These are phyloP conservation scores for Drosophila kuntzei DNA, from an alignment of 2,888 invertebrate genomes.

Conservation along the genomic window DNA sequence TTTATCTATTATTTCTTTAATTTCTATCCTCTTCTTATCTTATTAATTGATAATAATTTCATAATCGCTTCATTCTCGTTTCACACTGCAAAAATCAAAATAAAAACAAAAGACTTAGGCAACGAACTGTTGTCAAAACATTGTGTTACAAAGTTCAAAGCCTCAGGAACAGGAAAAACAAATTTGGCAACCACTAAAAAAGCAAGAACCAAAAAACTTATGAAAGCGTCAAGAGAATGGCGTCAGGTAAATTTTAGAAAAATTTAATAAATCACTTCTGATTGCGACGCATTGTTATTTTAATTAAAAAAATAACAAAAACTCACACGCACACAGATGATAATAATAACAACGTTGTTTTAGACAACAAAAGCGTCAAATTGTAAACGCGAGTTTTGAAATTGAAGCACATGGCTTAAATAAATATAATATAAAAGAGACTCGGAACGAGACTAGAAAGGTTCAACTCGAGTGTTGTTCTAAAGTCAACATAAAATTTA, in stretches of 20 bases:
- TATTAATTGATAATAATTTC: constrained; percentile 10
- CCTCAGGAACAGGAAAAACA: constrained; percentile 30
- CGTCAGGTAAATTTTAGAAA: constrained; percentile 47
- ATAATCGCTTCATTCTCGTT: constrained; percentile 8
- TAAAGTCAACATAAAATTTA: constrained; percentile 70
- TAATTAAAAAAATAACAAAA: constrained; percentile 61
- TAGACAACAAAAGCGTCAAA: constrained; percentile 58
- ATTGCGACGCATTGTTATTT: constrained; percentile 75
- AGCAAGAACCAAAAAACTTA: constrained; percentile 26
- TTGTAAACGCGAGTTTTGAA: constrained; percentile 41
- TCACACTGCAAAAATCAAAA: constrained; percentile 10
- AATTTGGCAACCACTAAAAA: constrained; percentile 15
- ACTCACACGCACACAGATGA: constrained; percentile 10
- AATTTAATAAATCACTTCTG: constrained; percentile 74
- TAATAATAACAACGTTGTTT: constrained; percentile 39
- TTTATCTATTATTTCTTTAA: not conserved
- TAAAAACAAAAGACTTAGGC: constrained; percentile 75
- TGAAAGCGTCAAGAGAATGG: constrained; percentile 30
- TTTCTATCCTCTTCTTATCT: not conserved
- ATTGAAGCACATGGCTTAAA: constrained; percentile 70
- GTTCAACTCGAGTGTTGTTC: constrained; percentile 7
- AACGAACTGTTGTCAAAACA: constrained; percentile 48
- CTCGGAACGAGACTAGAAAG: constrained; percentile 16
- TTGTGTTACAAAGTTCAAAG: constrained; percentile 10
- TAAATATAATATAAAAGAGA: constrained; percentile 43